Percentiles rank a stretch among this genome's conserved stretches.
Evolutionary conservation across 2,888 invertebrate species (phyloP).

Genomic region (Spisula subtruncata): DNA sequence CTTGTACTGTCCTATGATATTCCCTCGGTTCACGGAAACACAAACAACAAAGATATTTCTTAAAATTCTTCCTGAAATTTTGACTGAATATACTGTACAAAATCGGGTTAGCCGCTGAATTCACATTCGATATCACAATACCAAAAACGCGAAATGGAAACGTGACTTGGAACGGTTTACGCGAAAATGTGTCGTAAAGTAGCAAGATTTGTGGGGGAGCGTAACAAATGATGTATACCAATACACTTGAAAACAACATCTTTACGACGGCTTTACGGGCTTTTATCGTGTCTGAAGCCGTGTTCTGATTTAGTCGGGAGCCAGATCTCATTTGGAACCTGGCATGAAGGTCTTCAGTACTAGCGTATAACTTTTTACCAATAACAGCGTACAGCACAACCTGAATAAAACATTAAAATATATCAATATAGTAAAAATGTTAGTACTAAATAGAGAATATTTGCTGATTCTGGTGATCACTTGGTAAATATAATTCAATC

Average conservation of each 20-base stretch:
- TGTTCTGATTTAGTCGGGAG: conserved; percentile 77
- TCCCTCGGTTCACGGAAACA: conserved; percentile 73
- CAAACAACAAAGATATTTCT: conserved; percentile 79
- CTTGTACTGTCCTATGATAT: conserved; percentile 77
- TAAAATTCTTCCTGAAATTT: conserved; percentile 86
- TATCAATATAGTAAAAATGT: too few species aligned
- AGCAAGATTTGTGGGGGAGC: conserved; percentile 88
- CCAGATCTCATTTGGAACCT: conserved; percentile 79
- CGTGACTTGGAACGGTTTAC: conserved; percentile 80
- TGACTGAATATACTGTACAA: conserved; percentile 88
- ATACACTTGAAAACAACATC: conserved; percentile 88
- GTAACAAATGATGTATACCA: conserved; percentile 88
- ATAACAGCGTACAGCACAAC: conserved; percentile 86
- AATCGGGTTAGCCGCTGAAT: conserved; percentile 88
- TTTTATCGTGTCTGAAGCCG: conserved; percentile 82
- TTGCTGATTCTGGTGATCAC: too few species aligned
- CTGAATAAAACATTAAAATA: conserved; percentile 76
- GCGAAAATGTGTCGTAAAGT: conserved; percentile 85
- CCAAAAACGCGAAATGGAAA: conserved; percentile 86
- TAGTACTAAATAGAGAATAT: too few species aligned
- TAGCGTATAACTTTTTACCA: conserved; percentile 84
- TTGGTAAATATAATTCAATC: too few species aligned
- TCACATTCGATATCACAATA: conserved; percentile 87
- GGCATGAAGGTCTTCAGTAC: conserved; percentile 82
- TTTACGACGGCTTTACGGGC: conserved; percentile 88